A percentile compares a stretch with the other conserved stretches of the same genome.
phyloP scores from a whole-genome alignment of 2,113 vertebrate species.

The Vireo altiloquus region DNA sequence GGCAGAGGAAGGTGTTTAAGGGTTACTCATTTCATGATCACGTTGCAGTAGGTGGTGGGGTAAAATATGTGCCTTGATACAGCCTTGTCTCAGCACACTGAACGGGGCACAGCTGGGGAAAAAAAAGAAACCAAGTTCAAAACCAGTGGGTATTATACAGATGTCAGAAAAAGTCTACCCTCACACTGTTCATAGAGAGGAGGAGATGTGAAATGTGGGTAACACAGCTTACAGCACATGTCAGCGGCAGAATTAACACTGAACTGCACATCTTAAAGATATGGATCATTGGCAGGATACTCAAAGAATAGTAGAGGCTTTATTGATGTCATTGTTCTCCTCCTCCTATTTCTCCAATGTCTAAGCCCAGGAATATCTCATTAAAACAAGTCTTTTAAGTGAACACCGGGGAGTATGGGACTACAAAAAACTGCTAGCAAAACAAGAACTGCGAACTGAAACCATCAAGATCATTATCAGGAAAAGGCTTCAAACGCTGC shows the following conservation, averaged over 20 bases:
- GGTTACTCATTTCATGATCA: not conserved
- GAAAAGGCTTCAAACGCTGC: slow-evolving; percentile 38
- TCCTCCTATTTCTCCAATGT: slow-evolving; percentile 20
- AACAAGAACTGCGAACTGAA: slow-evolving; percentile 37
- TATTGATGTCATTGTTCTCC: slow-evolving; percentile 63
- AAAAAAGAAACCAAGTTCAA: not conserved
- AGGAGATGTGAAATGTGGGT: not conserved
- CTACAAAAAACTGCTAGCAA: slow-evolving; percentile 41
- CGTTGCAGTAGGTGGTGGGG: not conserved
- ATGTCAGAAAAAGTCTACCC: slow-evolving; percentile 12
- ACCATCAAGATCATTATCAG: slow-evolving; percentile 62
- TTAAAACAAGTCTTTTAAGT: slow-evolving; percentile 50
- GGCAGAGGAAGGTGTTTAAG: not conserved
- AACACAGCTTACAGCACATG: not conserved
- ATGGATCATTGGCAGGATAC: not conserved
- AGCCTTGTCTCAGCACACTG: not conserved
- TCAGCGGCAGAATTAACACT: not conserved
- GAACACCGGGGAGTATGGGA: not conserved
- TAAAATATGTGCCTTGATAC: not conserved
- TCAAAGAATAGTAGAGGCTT: slow-evolving; percentile 13
- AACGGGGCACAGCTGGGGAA: not conserved
- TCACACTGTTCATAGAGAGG: not conserved
- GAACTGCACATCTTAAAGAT: not conserved
- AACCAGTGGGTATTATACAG: not conserved
- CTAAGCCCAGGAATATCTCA: slow-evolving; percentile 55